phyloP scores from a whole-genome alignment of 2,113 vertebrate genomes.

The Prochilodus magdalenae region DNA sequence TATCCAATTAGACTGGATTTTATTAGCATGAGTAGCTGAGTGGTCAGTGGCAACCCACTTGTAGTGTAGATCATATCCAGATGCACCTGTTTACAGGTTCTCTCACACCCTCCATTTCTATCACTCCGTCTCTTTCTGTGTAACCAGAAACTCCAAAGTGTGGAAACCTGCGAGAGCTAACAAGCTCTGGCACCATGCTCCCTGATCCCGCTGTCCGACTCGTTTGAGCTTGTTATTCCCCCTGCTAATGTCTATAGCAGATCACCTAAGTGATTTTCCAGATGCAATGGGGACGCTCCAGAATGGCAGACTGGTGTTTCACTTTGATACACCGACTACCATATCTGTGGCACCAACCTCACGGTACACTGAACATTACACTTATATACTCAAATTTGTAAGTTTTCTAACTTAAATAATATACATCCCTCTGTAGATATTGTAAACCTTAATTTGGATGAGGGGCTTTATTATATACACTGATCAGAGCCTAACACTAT shows the following conservation, averaged over 20 bases:
- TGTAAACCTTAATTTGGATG: no score
- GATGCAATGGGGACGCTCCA: conserved; percentile 62
- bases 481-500: no score
- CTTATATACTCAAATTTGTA: no score
- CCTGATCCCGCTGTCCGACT: conserved; percentile 73
- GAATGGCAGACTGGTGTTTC: conserved; percentile 65
- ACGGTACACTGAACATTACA: conserved; percentile 51
- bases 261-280: conserved; percentile 67
- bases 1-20: no score
- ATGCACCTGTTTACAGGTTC: no score
- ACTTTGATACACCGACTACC: conserved; percentile 62
- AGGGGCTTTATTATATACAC: no score
- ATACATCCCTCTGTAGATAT: no score
- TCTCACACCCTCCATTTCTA: no score
- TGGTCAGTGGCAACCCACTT: no score
- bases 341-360: conserved; percentile 67
- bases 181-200: conserved; percentile 65
- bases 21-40: no score
- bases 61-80: no score
- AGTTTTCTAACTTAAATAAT: no score
- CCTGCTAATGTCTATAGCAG: conserved; percentile 44
- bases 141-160: conserved; percentile 67
- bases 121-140: not conserved
- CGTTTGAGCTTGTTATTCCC: conserved; percentile 71
- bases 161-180: conserved; percentile 60